Percentiles rank a stretch among this genome's conserved stretches.
Conservation (phyloP, 2,888 invertebrate genomes). For the Mactromeris polynyma region DNA sequence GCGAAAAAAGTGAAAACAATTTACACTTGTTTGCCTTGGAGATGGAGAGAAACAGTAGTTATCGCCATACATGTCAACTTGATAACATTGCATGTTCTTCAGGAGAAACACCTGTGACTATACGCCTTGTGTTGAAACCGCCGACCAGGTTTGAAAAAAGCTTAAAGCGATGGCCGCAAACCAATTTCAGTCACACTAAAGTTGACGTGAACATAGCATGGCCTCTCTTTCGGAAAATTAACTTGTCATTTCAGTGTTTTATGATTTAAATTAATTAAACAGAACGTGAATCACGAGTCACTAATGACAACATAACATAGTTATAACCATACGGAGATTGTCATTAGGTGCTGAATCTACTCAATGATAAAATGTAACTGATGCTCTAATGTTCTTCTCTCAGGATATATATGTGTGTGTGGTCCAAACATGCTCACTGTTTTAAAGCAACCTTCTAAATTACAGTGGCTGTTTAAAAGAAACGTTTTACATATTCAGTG, state of each 20-base stretch:
- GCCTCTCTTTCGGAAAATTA: conserved; percentile 50
- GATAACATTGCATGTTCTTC: background rate
- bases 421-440: background rate
- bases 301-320: background rate
- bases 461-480: too few relatives aligned
- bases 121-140: conserved; percentile 29
- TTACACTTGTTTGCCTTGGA: conserved; percentile 21
- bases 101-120: conserved; percentile 29
- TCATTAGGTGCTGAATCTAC: background rate
- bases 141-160: background rate
- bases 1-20: background rate
- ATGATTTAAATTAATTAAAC: conserved; percentile 30
- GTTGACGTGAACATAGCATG: conserved; percentile 38
- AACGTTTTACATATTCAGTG: too few relatives aligned
- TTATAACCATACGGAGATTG: background rate
- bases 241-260: conserved; percentile 51
- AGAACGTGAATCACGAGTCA: conserved; percentile 21
- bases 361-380: background rate
- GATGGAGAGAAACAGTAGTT: conserved; percentile 16
- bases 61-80: conserved; percentile 29
- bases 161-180: background rate
- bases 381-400: background rate
- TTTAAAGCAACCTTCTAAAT: background rate
- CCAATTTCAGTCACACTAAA: conserved; percentile 28
- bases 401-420: background rate